Percentiles rank a stretch among this genome's conserved stretches.
phyloP scores from a whole-genome alignment of 2,888 invertebrate genomes.

The Pediacus dermestoides region DNA sequence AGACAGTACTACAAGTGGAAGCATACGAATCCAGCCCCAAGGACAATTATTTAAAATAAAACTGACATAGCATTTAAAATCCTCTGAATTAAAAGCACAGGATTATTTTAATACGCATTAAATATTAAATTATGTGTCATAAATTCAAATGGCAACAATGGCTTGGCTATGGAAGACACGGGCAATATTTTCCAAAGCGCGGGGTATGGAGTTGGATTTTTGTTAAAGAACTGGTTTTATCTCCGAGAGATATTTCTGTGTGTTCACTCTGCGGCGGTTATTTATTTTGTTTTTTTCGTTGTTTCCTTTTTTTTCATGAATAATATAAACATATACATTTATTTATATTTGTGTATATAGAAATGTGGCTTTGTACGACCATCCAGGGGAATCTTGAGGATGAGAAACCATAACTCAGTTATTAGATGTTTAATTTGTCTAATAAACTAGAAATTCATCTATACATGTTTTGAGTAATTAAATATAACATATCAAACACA shows the following conservation, averaged over 20 bases:
- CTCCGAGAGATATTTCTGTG: too few relatives aligned
- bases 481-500: too few relatives aligned
- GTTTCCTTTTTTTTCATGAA: slow-evolving; percentile 40
- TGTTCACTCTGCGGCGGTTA: slow-evolving; percentile 33
- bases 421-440: too few relatives aligned
- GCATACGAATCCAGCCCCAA: too few relatives aligned
- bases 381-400: slow-evolving; percentile 28
- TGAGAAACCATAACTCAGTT: slow-evolving; percentile 35
- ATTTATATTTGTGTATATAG: slow-evolving; percentile 38
- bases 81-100: slow-evolving; percentile 23
- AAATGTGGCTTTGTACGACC: slow-evolving; percentile 34
- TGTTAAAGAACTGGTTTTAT: slow-evolving; percentile 40
- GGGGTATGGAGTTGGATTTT: slow-evolving; percentile 31
- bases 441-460: too few relatives aligned
- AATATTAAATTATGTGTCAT: slow-evolving; percentile 38
- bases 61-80: slow-evolving; percentile 23
- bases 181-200: slow-evolving; percentile 29
- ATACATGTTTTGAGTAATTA: too few relatives aligned
- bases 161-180: slow-evolving; percentile 16
- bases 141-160: slow-evolving; percentile 36
- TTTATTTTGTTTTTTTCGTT: slow-evolving; percentile 33
- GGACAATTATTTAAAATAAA: slow-evolving; percentile 13
- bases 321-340: slow-evolving; percentile 41
- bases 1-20: too few relatives aligned
- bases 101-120: slow-evolving; percentile 35